Percentiles rank a stretch among this genome's conserved stretches.
phyloP scores from a whole-genome alignment of 2,888 invertebrate species.

The Orthonychiurus folsomi region DNA sequence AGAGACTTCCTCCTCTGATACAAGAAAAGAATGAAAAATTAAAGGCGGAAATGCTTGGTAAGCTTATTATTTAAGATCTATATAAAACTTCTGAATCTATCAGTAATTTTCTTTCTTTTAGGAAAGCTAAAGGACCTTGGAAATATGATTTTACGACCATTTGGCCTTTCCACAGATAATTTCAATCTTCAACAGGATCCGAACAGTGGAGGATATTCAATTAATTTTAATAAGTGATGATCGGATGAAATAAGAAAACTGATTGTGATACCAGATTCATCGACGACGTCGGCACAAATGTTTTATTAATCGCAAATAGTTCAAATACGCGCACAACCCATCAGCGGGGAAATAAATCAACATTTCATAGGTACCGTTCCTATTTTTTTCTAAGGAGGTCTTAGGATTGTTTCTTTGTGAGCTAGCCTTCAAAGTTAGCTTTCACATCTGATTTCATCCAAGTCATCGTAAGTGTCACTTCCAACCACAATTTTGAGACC shows the following conservation, averaged over 20 bases:
- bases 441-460: not conserved
- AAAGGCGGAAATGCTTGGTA: constrained; percentile 82
- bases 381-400: too few species aligned
- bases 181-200: constrained; percentile 84
- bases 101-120: constrained; percentile 42
- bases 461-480: not conserved
- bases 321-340: too few species aligned
- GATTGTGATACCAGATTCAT: too few species aligned
- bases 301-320: too few species aligned
- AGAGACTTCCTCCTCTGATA: constrained; percentile 69
- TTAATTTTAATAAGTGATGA: constrained; percentile 64
- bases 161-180: constrained; percentile 88
- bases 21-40: constrained; percentile 82
- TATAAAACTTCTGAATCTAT: constrained; percentile 8
- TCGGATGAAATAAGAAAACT: too few species aligned
- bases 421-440: too few species aligned
- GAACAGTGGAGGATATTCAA: constrained; percentile 78
- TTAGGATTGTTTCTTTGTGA: too few species aligned
- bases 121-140: constrained; percentile 88
- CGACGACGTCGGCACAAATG: too few species aligned
- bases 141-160: constrained; percentile 85
- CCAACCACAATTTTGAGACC: not conserved
- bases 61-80: constrained; percentile 17
- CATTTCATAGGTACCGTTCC: too few species aligned
- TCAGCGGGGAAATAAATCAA: too few species aligned